These are phyloP conservation scores for Siderastrea radians DNA, from an alignment of 92 coral and sea anemone genomes.

Conservation along the genomic window DNA sequence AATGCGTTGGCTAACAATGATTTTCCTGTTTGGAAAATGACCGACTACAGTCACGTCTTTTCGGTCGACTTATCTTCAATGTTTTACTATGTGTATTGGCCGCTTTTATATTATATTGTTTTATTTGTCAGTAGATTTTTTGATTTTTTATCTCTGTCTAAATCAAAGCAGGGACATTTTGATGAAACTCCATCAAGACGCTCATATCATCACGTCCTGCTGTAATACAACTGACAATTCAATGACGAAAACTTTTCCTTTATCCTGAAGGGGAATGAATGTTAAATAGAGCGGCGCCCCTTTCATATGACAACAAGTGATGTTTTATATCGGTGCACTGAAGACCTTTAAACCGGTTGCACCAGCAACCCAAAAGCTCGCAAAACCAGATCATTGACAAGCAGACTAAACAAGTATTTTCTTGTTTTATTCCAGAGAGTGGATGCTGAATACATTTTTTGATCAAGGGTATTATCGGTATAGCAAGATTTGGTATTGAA, in stretches of 20 bases:
- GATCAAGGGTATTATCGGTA: no score
- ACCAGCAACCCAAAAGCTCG: no score
- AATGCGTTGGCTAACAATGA: neutral
- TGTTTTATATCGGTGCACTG: no score
- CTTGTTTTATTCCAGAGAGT: no score
- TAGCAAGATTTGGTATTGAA: no score
- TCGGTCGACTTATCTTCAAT: neutral
- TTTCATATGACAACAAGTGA: no score
- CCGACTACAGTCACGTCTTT: neutral
- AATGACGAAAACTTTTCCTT: neutral
- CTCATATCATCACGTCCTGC: neutral
- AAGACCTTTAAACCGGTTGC: no score
- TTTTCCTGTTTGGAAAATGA: neutral
- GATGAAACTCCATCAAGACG: neutral
- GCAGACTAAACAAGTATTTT: no score
- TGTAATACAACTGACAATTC: neutral
- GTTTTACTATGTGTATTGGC: neutral
- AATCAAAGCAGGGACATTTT: neutral
- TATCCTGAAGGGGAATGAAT: no score
- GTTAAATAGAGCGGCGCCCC: no score
- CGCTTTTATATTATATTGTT: neutral
- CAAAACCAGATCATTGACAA: no score
- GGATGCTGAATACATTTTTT: no score
- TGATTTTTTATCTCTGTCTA: neutral
- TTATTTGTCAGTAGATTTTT: neutral